phyloP scores from a whole-genome alignment of 2,888 invertebrate genomes.

The Drosophila mimica region DNA sequence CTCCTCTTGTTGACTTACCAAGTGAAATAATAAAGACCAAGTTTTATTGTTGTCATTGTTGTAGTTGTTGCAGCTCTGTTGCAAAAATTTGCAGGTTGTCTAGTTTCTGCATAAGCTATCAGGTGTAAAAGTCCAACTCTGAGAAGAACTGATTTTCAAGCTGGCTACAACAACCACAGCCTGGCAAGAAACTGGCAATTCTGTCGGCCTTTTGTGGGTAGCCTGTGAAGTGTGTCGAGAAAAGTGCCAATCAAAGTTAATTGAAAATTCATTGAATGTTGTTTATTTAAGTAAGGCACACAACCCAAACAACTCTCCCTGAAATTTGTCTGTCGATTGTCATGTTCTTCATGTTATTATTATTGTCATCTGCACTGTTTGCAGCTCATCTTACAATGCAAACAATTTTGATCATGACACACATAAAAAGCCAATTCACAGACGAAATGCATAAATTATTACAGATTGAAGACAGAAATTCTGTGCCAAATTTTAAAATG shows the following conservation, averaged over 20 bases:
- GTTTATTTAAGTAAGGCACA: constrained; percentile 75
- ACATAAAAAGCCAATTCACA: constrained; percentile 41
- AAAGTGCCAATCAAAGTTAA: constrained; percentile 80
- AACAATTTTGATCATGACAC: constrained; percentile 68
- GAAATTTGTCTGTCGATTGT: constrained; percentile 11
- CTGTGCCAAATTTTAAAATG: background rate
- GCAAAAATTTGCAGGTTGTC: constrained; percentile 40
- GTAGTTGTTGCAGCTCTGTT: constrained; percentile 7
- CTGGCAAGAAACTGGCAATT: constrained; percentile 9
- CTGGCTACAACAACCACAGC: constrained; percentile 40
- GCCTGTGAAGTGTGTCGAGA: constrained; percentile 65
- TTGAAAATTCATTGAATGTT: constrained; percentile 80
- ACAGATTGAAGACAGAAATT: background rate
- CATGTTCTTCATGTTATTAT: constrained; percentile 23
- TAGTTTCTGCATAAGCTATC: constrained; percentile 52
- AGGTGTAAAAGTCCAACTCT: constrained; percentile 50
- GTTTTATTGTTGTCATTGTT: constrained; percentile 18
- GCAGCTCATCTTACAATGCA: constrained; percentile 73
- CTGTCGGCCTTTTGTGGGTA: constrained; percentile 14
- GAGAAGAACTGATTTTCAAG: constrained; percentile 13
- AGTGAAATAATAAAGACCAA: constrained; percentile 53
- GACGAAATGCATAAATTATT: constrained; percentile 52
- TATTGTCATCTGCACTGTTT: constrained; percentile 56
- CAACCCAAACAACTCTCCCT: constrained; percentile 46
- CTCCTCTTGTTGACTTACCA: constrained; percentile 51